phyloP scores from a whole-genome alignment of 2,888 invertebrate species.

The Neoaliturus tenellus region DNA sequence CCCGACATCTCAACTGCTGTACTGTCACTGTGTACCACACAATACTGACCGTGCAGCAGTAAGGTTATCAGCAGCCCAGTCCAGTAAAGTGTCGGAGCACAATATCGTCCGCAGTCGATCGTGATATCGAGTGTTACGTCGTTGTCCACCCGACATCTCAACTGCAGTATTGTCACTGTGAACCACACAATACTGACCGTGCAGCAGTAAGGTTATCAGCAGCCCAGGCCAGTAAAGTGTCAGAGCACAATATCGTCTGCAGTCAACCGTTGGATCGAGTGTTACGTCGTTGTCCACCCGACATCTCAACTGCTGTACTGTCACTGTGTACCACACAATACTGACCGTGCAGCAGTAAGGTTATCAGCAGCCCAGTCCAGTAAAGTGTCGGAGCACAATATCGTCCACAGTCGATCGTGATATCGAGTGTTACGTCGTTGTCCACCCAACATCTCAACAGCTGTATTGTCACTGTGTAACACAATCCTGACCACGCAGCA shows the following conservation, averaged over 20 bases:
- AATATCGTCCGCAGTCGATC: no score
- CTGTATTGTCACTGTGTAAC: background rate
- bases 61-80: no score
- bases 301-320: no score
- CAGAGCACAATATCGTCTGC: background rate
- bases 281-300: background rate
- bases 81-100: no score
- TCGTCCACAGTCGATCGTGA: background rate
- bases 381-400: background rate
- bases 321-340: background rate
- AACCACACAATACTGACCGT: background rate
- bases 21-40: no score
- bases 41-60: no score
- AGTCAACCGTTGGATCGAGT: constrained; percentile 12
- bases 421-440: background rate
- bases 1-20: no score
- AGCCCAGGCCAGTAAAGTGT: background rate
- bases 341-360: background rate
- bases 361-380: background rate
- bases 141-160: no score
- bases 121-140: no score
- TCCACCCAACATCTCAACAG: background rate
- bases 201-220: background rate
- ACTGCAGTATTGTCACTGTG: background rate
- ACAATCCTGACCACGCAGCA: background rate